phyloP scores from a whole-genome alignment of 2,797 vertebrate species.

The Danio aesculapii region DNA sequence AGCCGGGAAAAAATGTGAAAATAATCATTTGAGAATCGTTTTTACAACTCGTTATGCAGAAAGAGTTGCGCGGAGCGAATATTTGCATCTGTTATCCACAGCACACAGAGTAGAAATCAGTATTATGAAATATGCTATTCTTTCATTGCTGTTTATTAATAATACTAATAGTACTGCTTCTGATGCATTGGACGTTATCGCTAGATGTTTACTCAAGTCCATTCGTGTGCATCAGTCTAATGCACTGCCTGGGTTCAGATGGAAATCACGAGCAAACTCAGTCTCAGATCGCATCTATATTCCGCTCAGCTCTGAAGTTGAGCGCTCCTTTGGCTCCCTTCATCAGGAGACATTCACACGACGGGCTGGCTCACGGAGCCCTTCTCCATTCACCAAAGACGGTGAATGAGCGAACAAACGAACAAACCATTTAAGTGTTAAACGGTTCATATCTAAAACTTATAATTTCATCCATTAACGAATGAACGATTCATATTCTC shows the following conservation, averaged over 20 bases:
- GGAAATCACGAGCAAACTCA: slow-evolving; percentile 70
- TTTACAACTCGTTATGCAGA: background rate
- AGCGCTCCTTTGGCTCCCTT: slow-evolving; percentile 75
- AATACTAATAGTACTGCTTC: background rate
- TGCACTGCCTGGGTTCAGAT: slow-evolving; percentile 4
- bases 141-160: background rate
- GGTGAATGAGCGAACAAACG: slow-evolving; percentile 3
- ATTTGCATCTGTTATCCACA: slow-evolving; percentile 1
- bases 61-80: background rate
- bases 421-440: background rate
- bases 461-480: background rate
- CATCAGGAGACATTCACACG: slow-evolving; percentile 62
- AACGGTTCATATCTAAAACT: background rate
- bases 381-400: slow-evolving; percentile 25
- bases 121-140: background rate
- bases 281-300: slow-evolving; percentile 80
- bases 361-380: slow-evolving; percentile 54
- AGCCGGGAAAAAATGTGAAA: background rate
- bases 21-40: background rate
- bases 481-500: background rate
- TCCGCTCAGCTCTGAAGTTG: slow-evolving; percentile 83
- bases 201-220: background rate
- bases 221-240: slow-evolving; percentile 28
- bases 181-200: no score
- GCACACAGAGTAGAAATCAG: background rate